Conservation (phyloP, 1,140 invertebrate genomes). For the Popillia japonica region DNA sequence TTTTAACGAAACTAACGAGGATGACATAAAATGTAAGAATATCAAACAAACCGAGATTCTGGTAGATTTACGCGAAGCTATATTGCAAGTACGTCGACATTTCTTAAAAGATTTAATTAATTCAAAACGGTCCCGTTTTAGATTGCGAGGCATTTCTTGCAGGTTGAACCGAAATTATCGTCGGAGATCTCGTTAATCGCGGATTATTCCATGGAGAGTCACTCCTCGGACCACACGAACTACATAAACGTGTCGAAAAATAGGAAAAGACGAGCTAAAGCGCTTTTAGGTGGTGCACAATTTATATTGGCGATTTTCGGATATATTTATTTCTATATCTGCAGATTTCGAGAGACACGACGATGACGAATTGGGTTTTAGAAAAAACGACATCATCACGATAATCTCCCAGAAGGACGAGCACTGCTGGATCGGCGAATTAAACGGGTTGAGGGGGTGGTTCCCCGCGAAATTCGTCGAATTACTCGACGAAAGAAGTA, state of each 20-base stretch:
- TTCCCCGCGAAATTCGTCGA: conserved; percentile 99
- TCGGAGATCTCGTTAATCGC: conserved; percentile 82
- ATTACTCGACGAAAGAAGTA: conserved; percentile 95
- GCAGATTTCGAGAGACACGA: conserved; percentile 97
- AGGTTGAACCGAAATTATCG: conserved; percentile 77
- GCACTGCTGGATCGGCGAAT: conserved; percentile 99
- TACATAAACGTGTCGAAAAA: conserved; percentile 91
- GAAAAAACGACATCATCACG: conserved; percentile 98
- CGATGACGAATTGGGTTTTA: conserved; percentile 97
- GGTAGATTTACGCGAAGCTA: conserved; percentile 96
- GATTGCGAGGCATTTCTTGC: conserved; percentile 89
- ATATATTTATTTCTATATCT: no score
- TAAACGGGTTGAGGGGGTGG: conserved; percentile 98
- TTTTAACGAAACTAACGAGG: conserved; percentile 81
- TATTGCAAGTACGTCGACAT: conserved; percentile 68
- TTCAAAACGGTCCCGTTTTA: conserved; percentile 63
- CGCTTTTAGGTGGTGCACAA: conserved; percentile 72
- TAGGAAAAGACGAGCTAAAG: conserved; percentile 91
- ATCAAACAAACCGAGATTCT: conserved; percentile 94
- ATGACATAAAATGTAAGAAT: conserved; percentile 95
- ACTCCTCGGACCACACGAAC: conserved; percentile 91
- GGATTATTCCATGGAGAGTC: conserved; percentile 96
- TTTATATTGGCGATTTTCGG: no score
- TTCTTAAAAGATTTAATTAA: neutral
- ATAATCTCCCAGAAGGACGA: conserved; percentile 98